phyloP scores from a whole-genome alignment of 2,113 vertebrate genomes.

The Psilopsiagon aymara region DNA sequence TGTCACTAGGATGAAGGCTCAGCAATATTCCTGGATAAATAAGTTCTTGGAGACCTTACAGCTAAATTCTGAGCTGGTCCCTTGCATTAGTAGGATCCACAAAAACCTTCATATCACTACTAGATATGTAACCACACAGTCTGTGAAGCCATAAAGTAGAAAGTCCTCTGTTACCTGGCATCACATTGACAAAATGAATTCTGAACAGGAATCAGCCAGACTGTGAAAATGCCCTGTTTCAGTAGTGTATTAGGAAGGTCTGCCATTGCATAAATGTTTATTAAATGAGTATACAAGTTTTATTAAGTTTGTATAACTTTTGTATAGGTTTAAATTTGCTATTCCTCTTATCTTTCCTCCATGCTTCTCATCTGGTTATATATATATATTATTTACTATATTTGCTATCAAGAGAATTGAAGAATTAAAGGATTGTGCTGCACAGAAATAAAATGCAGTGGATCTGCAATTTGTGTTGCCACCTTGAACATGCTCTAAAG shows the following conservation, averaged over 20 bases:
- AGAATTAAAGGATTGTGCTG: not conserved
- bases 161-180: rapidly evolving
- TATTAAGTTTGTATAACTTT: not conserved
- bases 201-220: not conserved
- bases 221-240: not conserved
- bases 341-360: not conserved
- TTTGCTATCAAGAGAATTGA: not conserved
- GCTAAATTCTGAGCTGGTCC: not conserved
- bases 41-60: not conserved
- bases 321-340: not conserved
- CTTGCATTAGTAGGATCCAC: not conserved
- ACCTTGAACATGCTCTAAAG: not conserved
- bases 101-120: not conserved
- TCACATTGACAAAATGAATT: not conserved
- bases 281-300: not conserved
- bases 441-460: not conserved
- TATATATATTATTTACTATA: not conserved
- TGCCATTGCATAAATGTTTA: not conserved
- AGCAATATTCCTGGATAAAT: not conserved
- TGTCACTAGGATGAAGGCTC: not conserved
- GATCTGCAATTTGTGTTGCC: not conserved
- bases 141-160: not conserved
- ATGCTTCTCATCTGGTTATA: not conserved
- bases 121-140: not conserved
- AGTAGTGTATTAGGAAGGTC: not conserved